Percentiles rank a stretch among this genome's conserved stretches.
These are phyloP conservation scores for Plagodis pulveraria DNA, from an alignment of 2,888 invertebrate species.

Conservation along the genomic window DNA sequence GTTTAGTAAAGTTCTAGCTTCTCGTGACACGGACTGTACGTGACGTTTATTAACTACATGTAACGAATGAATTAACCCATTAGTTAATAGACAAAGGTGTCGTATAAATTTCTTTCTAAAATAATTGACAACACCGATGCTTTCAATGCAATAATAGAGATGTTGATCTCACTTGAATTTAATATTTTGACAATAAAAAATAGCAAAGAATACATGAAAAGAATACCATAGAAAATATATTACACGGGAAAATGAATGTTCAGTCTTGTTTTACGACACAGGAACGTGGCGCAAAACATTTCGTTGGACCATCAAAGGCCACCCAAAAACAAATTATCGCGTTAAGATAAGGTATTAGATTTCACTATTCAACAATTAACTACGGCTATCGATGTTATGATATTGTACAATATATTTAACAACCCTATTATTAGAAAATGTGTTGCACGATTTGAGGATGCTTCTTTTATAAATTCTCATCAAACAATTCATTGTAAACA, in stretches of 20 bases:
- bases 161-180: conserved; percentile 32
- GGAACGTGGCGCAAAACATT: conserved; percentile 52
- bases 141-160: conserved; percentile 17
- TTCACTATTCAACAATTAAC: conserved; percentile 5
- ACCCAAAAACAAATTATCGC: neutral
- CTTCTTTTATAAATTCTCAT: no score
- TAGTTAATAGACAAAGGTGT: no score
- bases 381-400: neutral
- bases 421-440: no score
- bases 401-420: no score
- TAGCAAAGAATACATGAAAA: neutral
- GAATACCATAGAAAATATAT: conserved; percentile 34
- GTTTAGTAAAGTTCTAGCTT: no score
- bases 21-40: no score
- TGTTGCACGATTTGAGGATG: no score
- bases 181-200: conserved; percentile 18
- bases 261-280: conserved; percentile 69
- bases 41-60: no score
- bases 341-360: neutral
- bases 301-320: conserved; percentile 58
- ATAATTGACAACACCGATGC: conserved; percentile 28
- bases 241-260: conserved; percentile 50
- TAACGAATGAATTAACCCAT: no score
- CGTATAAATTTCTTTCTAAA: conserved; percentile 1
- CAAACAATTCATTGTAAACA: no score